Conservation (phyloP, 2,797 vertebrate species). For the Mionectes olivaceus region DNA sequence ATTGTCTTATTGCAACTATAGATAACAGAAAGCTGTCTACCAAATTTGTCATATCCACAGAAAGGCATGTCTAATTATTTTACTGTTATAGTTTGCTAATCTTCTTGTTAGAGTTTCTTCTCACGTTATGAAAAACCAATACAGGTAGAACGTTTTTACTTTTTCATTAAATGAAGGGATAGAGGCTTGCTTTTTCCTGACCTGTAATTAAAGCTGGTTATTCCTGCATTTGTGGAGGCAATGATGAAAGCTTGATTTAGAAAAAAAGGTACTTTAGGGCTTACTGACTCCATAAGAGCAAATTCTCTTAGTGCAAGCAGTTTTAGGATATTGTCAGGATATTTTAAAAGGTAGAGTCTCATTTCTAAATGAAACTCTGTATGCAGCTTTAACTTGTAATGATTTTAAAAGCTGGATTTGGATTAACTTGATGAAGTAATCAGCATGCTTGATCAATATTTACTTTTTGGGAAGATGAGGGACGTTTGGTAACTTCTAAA, state of each 20-base stretch:
- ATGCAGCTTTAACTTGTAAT: not conserved
- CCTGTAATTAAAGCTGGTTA: conserved; percentile 37
- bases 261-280: conserved; percentile 2
- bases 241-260: conserved; percentile 3
- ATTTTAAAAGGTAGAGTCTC: not conserved
- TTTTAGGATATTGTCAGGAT: not conserved
- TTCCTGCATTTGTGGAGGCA: conserved; percentile 11
- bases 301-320: not conserved
- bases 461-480: not conserved
- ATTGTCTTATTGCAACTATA: not conserved
- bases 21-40: not conserved
- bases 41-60: not conserved
- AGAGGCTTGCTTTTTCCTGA: not conserved
- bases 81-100: conserved; percentile 27
- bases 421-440: not conserved
- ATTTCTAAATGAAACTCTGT: not conserved
- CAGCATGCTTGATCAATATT: not conserved
- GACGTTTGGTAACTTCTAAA: not conserved
- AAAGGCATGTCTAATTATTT: conserved; percentile 24
- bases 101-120: not conserved
- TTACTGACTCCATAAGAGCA: not conserved
- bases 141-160: conserved; percentile 25
- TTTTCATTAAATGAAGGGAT: conserved; percentile 28
- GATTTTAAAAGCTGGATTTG: not conserved
- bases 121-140: not conserved